Evolutionary conservation across 2,797 vertebrate species (phyloP).

Genomic region (Lacerta agilis): DNA sequence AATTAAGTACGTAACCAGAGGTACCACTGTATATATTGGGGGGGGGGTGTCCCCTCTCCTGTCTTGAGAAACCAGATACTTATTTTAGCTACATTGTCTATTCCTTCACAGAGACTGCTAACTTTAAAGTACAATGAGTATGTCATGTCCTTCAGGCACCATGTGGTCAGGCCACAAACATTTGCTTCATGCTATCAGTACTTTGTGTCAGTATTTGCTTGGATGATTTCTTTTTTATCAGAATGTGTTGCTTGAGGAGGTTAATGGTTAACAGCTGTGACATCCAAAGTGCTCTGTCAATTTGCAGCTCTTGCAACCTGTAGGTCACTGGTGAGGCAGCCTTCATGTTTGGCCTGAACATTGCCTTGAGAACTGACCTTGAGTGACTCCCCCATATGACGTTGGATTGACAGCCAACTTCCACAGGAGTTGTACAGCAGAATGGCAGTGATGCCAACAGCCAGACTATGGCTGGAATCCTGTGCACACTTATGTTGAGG

Average conservation of each 20-base stretch:
- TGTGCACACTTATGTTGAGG: background rate
- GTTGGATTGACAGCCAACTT: constrained; percentile 14
- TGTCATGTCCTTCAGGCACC: constrained; percentile 57
- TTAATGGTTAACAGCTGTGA: constrained; percentile 40
- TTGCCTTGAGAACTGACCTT: constrained; percentile 43
- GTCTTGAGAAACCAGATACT: constrained; percentile 48
- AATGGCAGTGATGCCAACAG: constrained; percentile 45
- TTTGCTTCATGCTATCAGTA: constrained; percentile 63
- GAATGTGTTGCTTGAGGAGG: constrained; percentile 50
- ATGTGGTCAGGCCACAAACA: constrained; percentile 50
- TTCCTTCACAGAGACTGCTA: constrained; percentile 32
- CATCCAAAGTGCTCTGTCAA: constrained; percentile 45
- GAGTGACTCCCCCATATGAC: rapidly evolving
- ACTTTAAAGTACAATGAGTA: constrained; percentile 37
- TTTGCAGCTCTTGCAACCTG: constrained; percentile 23
- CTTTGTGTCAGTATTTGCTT: constrained; percentile 47
- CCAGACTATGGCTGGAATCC: background rate
- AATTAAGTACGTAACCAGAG: too few relatives aligned
- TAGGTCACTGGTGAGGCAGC: constrained; percentile 28
- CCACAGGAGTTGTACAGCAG: constrained; percentile 10
- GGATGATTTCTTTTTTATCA: constrained; percentile 57
- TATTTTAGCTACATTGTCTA: constrained; percentile 9
- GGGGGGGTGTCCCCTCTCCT: background rate
- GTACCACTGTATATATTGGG: background rate
- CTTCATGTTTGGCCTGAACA: constrained; percentile 6